phyloP scores from a whole-genome alignment of 1,140 invertebrate species.

The Drosophila sturtevanti region DNA sequence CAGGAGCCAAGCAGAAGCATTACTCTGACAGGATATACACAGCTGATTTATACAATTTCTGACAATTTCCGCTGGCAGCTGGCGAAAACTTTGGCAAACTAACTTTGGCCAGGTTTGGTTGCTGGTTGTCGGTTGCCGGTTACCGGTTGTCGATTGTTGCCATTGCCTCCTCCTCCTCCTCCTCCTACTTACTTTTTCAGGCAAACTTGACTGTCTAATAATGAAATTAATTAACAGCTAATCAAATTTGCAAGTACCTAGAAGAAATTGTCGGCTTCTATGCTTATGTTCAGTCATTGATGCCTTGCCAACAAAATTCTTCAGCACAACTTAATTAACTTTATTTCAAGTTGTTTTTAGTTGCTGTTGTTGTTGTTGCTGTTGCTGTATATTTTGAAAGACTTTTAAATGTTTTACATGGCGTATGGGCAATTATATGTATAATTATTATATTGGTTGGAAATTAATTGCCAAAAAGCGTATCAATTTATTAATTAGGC shows the following conservation, averaged over 20 bases:
- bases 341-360: slow-evolving; percentile 69
- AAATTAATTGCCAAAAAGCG: background rate
- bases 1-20: background rate
- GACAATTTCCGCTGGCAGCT: slow-evolving; percentile 63
- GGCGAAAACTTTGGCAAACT: slow-evolving; percentile 55
- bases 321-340: slow-evolving; percentile 72
- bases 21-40: slow-evolving; percentile 3
- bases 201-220: slow-evolving; percentile 53
- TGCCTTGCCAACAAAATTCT: slow-evolving; percentile 50
- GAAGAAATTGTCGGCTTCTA: slow-evolving; percentile 44
- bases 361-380: slow-evolving; percentile 15
- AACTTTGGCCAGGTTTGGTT: slow-evolving; percentile 16
- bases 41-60: slow-evolving; percentile 50
- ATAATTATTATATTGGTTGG: background rate
- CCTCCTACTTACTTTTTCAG: background rate
- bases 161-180: slow-evolving; percentile 14
- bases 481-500: background rate
- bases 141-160: slow-evolving; percentile 23
- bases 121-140: background rate
- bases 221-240: slow-evolving; percentile 78
- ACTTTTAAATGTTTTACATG: slow-evolving; percentile 15
- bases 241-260: slow-evolving; percentile 72
- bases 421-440: background rate
- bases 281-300: slow-evolving; percentile 40
- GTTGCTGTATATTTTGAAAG: background rate